Conservation (phyloP, 2,888 invertebrate species). For the Galerucella pusilla region DNA sequence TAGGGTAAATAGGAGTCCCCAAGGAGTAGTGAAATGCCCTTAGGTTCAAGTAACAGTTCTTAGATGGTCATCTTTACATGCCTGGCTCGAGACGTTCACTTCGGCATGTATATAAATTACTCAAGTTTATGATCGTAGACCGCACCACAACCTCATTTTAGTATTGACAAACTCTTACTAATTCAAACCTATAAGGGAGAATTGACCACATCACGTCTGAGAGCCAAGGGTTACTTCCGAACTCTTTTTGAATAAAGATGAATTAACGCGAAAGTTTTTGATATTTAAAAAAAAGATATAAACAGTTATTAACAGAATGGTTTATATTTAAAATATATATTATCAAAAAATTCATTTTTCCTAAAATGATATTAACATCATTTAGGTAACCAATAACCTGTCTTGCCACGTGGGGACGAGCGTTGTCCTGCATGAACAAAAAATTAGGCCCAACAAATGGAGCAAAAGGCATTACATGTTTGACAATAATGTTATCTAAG, state of each 20-base stretch:
- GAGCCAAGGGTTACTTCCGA: background rate
- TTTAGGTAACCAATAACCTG: no score
- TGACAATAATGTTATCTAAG: no score
- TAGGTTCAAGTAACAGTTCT: conserved; percentile 53
- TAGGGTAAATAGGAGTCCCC: conserved; percentile 45
- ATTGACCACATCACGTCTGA: background rate
- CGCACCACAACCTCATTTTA: conserved; percentile 61
- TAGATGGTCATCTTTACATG: conserved; percentile 58
- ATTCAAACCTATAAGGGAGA: conserved; percentile 34
- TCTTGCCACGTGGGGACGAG: no score
- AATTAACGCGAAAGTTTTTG: background rate
- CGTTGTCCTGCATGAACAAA: no score
- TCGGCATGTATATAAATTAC: conserved; percentile 63
- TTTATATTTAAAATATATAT: no score
- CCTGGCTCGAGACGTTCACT: conserved; percentile 58
- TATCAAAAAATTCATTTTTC: no score
- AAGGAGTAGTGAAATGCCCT: conserved; percentile 52
- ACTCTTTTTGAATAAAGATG: background rate
- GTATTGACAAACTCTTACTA: conserved; percentile 54
- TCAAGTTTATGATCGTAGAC: conserved; percentile 68
- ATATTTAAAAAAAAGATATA: no score
- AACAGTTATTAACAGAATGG: no score
- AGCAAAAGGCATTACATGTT: no score
- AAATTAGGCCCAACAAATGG: no score
- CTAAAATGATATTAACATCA: no score